A percentile compares a stretch with the other conserved stretches of the same genome.
Evolutionary conservation across 2,888 invertebrate species (phyloP).

Genomic region (Limnephilus rhombicus): DNA sequence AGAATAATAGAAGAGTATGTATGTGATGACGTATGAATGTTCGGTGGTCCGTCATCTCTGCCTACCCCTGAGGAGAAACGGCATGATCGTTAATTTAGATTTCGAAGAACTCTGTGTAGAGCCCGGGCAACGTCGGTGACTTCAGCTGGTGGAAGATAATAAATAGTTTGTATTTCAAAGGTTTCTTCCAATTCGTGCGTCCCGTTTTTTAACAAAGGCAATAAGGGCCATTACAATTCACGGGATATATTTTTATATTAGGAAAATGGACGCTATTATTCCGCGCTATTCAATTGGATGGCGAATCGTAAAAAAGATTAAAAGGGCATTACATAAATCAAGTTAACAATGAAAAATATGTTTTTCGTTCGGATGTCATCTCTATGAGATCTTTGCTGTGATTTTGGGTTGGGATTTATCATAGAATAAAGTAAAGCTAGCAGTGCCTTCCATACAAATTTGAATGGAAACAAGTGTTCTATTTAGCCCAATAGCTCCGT

Average conservation of each 20-base stretch:
- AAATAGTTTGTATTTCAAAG: not conserved
- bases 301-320: not conserved
- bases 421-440: no score
- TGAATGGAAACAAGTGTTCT: no score
- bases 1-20: no score
- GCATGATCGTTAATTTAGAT: no score
- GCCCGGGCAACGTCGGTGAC: no score
- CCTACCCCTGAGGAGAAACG: no score
- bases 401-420: not conserved
- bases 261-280: not conserved
- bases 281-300: not conserved
- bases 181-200: not conserved
- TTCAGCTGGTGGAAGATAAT: not conserved
- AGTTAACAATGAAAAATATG: not conserved
- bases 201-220: not conserved
- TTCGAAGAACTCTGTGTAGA: no score
- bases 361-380: not conserved
- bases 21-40: no score
- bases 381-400: not conserved
- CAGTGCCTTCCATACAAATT: no score
- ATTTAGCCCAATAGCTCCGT: no score
- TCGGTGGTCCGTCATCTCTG: no score
- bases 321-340: not conserved
- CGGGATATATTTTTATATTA: not conserved
- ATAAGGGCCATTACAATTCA: not conserved